A percentile compares a stretch with the other conserved stretches of the same genome.
Evolutionary conservation across 2,797 vertebrate species (phyloP).

Genomic region (Poeciliopsis infans): DNA sequence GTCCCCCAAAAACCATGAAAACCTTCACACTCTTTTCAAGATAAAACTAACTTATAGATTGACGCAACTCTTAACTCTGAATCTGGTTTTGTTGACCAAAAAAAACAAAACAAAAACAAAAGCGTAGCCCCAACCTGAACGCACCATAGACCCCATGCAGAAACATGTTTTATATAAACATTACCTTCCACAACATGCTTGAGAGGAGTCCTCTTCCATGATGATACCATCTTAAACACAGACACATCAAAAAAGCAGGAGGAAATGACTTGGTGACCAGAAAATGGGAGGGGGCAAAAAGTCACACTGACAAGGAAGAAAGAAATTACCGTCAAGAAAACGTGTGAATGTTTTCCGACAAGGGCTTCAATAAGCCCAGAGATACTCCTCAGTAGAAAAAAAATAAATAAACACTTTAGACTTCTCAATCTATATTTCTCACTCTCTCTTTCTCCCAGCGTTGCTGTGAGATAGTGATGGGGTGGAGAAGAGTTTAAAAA

Average conservation of each 20-base stretch:
- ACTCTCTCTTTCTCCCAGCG: slow-evolving; percentile 9
- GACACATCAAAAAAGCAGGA: slow-evolving; percentile 29
- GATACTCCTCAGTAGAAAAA: slow-evolving; percentile 43
- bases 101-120: slow-evolving; percentile 5
- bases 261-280: slow-evolving; percentile 51
- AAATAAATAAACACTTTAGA: slow-evolving; percentile 8
- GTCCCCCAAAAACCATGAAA: not conserved
- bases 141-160: not conserved
- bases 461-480: slow-evolving; percentile 2
- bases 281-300: slow-evolving; percentile 51
- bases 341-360: slow-evolving; percentile 19
- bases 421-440: slow-evolving; percentile 13
- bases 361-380: slow-evolving; percentile 8
- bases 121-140: slow-evolving; percentile 4
- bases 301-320: slow-evolving; percentile 56
- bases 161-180: slow-evolving; percentile 1
- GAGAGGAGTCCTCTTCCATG: slow-evolving; percentile 45
- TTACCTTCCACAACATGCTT: slow-evolving; percentile 64
- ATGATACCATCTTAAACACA: slow-evolving; percentile 25
- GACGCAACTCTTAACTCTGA: not conserved
- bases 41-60: not conserved
- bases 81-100: not conserved
- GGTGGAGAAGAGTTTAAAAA: slow-evolving; percentile 15
- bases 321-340: slow-evolving; percentile 31
- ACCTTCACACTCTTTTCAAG: not conserved